A percentile compares a stretch with the other conserved stretches of the same genome.
Evolutionary conservation across 2,797 vertebrate species (phyloP).

Genomic region (Thripadectes ignobilis): DNA sequence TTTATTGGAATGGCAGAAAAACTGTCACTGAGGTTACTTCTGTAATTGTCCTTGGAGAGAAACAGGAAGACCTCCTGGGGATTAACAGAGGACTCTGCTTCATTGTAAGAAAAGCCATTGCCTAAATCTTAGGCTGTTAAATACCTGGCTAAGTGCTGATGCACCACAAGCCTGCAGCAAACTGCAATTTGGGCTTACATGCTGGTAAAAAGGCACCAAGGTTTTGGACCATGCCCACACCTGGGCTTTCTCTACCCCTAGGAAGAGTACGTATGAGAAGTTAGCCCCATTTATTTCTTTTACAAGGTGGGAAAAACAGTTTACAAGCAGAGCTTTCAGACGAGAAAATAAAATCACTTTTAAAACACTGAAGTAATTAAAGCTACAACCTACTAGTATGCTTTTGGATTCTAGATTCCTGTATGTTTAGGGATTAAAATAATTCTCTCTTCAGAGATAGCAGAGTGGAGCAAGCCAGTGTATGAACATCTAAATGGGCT

Average conservation of each 20-base stretch:
- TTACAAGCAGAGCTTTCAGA: background rate
- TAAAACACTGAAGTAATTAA: background rate
- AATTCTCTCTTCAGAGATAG: background rate
- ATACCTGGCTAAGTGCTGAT: background rate
- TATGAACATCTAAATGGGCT: background rate
- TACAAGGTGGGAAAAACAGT: background rate
- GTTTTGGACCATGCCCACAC: background rate
- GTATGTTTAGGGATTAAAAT: background rate
- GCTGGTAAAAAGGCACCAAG: background rate
- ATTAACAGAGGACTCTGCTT: background rate
- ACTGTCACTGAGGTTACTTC: background rate
- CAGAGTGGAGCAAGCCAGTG: background rate
- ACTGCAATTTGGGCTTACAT: background rate
- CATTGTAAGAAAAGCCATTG: background rate
- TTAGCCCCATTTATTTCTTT: background rate
- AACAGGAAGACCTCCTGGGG: background rate
- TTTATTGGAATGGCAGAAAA: background rate
- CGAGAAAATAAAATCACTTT: background rate
- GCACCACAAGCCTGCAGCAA: background rate
- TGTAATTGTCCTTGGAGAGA: background rate
- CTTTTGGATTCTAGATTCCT: background rate
- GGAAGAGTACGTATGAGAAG: fast-evolving
- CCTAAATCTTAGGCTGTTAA: background rate
- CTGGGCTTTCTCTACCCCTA: background rate
- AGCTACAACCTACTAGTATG: background rate